These are phyloP conservation scores for Hartigia nigra DNA, from an alignment of 2,888 invertebrate genomes.

Conservation along the genomic window DNA sequence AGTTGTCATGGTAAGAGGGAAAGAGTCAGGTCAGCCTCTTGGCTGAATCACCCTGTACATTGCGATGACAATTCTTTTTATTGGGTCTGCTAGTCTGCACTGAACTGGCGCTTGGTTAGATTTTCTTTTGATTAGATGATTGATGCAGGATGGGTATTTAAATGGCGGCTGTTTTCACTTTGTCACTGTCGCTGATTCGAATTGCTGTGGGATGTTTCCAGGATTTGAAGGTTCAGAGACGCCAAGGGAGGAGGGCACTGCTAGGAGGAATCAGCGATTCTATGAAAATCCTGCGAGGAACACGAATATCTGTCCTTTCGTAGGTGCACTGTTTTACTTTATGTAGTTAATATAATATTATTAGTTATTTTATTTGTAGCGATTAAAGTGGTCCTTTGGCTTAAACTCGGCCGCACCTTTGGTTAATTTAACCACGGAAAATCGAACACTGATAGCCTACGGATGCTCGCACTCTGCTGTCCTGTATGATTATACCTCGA, in stretches of 20 bases:
- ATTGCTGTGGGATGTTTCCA: neutral
- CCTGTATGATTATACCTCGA: constrained; percentile 73
- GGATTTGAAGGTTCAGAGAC: neutral
- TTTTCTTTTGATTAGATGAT: neutral
- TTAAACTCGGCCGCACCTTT: constrained; percentile 71
- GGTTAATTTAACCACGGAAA: constrained; percentile 70
- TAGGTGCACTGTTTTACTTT: neutral
- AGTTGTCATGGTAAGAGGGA: neutral
- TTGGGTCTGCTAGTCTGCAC: neutral
- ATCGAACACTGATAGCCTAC: constrained; percentile 71
- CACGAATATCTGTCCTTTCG: constrained; percentile 6
- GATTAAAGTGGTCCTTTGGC: constrained; percentile 74
- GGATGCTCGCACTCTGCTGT: constrained; percentile 74
- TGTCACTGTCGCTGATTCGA: neutral
- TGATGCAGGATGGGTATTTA: neutral
- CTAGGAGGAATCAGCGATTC: neutral
- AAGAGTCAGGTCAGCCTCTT: neutral
- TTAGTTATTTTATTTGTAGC: constrained; percentile 66
- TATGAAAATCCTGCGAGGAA: neutral
- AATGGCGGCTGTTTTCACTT: neutral
- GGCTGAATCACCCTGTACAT: neutral
- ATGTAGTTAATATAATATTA: too few relatives aligned
- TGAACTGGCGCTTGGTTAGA: neutral
- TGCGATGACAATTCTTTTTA: neutral
- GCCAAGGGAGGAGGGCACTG: neutral